Evolutionary conservation across 2,888 invertebrate genomes (phyloP).

Genomic region (Deladenus siricidicola): DNA sequence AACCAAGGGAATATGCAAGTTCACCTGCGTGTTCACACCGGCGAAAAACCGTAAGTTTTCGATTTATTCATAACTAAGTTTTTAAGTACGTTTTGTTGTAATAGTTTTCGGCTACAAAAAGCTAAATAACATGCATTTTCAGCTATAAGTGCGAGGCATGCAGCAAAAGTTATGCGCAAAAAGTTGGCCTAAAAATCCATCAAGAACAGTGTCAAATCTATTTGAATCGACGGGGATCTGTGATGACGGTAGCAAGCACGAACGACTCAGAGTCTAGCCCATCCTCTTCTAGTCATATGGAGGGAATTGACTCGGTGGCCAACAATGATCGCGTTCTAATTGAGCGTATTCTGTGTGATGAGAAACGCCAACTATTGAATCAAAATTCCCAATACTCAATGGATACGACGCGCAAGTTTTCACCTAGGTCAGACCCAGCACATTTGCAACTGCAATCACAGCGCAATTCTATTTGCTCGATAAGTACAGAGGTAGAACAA

Average conservation of each 20-base stretch:
- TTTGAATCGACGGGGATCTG: constrained; percentile 25
- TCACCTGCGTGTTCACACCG: constrained; percentile 34
- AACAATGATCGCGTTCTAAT: background rate
- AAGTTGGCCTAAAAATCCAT: constrained; percentile 49
- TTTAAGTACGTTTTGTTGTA: no score
- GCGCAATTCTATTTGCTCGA: no score
- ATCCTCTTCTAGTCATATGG: background rate
- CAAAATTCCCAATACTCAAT: no score
- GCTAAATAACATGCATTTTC: no score
- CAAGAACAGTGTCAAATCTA: constrained; percentile 44
- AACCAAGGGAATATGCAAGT: constrained; percentile 49
- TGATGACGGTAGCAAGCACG: constrained; percentile 20
- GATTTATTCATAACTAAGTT: background rate
- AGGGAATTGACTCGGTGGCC: background rate
- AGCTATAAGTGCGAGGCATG: constrained; percentile 46
- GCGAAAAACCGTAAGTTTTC: constrained; percentile 32
- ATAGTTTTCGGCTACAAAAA: no score
- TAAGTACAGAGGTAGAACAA: no score
- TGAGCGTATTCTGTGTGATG: background rate
- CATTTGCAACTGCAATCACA: no score
- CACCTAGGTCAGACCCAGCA: no score
- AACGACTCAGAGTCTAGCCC: constrained; percentile 22
- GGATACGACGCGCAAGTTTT: no score
- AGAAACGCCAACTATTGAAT: no score
- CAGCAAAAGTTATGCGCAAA: constrained; percentile 46